phyloP scores from a whole-genome alignment of 2,888 invertebrate genomes.

The Heteropelma amictum region DNA sequence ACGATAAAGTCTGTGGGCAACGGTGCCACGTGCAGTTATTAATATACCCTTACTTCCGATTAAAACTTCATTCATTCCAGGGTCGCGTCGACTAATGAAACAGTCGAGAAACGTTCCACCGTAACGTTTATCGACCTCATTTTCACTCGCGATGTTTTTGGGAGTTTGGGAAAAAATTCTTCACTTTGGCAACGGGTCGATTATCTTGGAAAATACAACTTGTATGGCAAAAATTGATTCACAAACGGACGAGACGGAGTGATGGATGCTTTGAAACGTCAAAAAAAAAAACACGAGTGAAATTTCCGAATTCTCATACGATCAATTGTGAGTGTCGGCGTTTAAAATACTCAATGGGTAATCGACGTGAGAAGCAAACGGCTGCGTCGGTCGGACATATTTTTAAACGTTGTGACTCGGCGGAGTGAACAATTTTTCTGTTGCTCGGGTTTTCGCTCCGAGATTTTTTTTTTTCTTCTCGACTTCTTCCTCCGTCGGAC shows the following conservation, averaged over 20 bases:
- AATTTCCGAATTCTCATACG: background rate
- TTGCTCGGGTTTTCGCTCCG: slow-evolving; percentile 5
- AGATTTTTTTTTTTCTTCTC: background rate
- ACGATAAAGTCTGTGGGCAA: slow-evolving; percentile 64
- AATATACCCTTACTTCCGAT: slow-evolving; percentile 72
- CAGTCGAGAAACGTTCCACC: background rate
- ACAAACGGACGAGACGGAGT: no score
- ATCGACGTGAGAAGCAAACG: slow-evolving; percentile 10
- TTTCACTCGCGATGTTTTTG: no score
- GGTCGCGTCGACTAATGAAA: slow-evolving; percentile 59
- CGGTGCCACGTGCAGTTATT: slow-evolving; percentile 74
- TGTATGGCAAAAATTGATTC: no score
- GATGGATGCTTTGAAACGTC: no score
- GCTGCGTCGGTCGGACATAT: slow-evolving; percentile 38
- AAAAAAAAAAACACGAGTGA: background rate
- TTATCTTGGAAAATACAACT: no score
- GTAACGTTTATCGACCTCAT: no score
- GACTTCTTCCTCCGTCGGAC: slow-evolving; percentile 12
- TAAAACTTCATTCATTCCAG: slow-evolving; percentile 70
- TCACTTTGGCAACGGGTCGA: no score
- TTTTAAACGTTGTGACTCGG: slow-evolving; percentile 39
- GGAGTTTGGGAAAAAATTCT: no score
- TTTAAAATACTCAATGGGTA: background rate
- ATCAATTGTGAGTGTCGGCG: slow-evolving; percentile 18
- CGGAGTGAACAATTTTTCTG: slow-evolving; percentile 30